A percentile compares a stretch with the other conserved stretches of the same genome.
phyloP scores from a whole-genome alignment of 2,797 vertebrate species.

The Netta rufina region DNA sequence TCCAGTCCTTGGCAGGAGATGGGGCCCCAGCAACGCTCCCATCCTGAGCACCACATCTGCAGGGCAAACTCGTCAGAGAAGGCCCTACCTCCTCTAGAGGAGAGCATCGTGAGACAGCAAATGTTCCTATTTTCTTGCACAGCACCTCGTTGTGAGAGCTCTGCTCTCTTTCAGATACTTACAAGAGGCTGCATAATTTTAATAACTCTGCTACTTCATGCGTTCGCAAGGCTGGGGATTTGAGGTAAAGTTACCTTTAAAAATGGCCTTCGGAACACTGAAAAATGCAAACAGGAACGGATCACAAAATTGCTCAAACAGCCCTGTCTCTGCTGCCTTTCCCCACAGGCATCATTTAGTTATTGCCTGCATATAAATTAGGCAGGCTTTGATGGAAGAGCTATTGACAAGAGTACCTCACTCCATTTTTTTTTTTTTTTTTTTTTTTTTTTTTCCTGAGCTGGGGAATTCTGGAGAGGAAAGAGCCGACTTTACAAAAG shows the following conservation, averaged over 20 bases:
- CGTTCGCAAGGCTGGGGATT: not conserved
- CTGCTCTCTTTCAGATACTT: not conserved
- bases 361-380: slow-evolving; percentile 59
- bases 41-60: not conserved
- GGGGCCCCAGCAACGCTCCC: not conserved
- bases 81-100: not conserved
- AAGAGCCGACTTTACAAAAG: not conserved
- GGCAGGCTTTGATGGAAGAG: slow-evolving; percentile 30
- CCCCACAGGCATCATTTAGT: slow-evolving; percentile 52
- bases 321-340: slow-evolving; percentile 47
- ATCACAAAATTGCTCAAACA: not conserved
- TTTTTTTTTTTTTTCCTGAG: not conserved
- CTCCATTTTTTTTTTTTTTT: slow-evolving; percentile 16
- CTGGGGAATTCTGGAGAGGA: not conserved
- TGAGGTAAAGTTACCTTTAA: not conserved
- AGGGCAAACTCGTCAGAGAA: not conserved
- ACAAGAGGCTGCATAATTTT: not conserved
- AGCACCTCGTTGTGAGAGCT: not conserved
- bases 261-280: slow-evolving; percentile 26
- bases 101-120: not conserved
- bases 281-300: slow-evolving; percentile 22
- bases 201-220: not conserved
- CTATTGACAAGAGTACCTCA: slow-evolving; percentile 33
- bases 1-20: not conserved
- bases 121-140: not conserved